Conservation (phyloP, 2,113 vertebrate genomes). For the Callaeas wilsoni region DNA sequence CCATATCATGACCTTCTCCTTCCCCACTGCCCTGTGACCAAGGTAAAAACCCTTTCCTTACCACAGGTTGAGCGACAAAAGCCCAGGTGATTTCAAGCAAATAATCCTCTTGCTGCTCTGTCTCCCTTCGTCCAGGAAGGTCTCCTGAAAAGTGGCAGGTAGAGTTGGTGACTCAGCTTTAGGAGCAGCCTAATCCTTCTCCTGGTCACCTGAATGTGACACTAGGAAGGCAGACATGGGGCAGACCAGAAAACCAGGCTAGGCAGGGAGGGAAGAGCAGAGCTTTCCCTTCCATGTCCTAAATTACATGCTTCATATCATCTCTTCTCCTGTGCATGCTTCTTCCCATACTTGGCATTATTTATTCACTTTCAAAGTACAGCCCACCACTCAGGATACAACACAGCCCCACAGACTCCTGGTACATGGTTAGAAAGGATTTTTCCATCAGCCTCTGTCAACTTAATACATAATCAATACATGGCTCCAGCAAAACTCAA, state of each 20-base stretch:
- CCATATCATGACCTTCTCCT: not conserved
- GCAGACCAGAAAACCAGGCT: not conserved
- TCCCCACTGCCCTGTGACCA: not conserved
- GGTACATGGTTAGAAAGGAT: not conserved
- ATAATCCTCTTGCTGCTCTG: not conserved
- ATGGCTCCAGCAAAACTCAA: not conserved
- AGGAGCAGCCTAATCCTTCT: not conserved
- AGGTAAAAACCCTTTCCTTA: not conserved
- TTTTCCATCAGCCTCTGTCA: not conserved
- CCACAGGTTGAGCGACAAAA: not conserved
- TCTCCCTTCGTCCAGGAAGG: not conserved
- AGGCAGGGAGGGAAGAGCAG: not conserved
- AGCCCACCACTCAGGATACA: not conserved
- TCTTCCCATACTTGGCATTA: not conserved
- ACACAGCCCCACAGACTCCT: not conserved
- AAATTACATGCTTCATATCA: not conserved
- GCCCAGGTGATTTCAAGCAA: not conserved
- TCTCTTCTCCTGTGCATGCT: not conserved
- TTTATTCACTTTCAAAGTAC: not conserved
- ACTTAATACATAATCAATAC: not conserved
- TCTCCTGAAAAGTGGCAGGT: not conserved
- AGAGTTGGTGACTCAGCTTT: not conserved
- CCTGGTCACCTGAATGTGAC: not conserved
- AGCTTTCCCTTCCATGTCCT: not conserved
- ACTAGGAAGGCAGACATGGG: not conserved